A percentile compares a stretch with the other conserved stretches of the same genome.
phyloP scores from a whole-genome alignment of 2,888 invertebrate species.

The Alentia gelatinosa region DNA sequence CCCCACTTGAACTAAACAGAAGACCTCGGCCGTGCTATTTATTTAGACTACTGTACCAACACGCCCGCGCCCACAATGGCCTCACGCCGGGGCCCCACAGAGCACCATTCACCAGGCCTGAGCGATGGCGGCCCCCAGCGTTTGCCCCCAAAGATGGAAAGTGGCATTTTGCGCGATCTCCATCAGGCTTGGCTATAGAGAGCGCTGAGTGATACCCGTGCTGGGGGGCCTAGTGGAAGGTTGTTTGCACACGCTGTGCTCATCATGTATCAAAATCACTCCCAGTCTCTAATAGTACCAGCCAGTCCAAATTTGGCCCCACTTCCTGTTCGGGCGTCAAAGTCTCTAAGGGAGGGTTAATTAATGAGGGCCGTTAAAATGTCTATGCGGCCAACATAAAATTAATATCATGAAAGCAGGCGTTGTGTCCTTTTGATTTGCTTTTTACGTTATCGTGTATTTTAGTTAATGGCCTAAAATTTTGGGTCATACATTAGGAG shows the following conservation, averaged over 20 bases:
- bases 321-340: no score
- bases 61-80: not conserved
- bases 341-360: no score
- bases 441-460: no score
- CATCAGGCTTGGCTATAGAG: not conserved
- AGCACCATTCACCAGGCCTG: not conserved
- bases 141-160: slow-evolving; percentile 1
- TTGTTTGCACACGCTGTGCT: not conserved
- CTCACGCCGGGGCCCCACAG: not conserved
- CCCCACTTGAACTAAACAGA: not conserved
- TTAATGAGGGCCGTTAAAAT: no score
- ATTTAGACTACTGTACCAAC: slow-evolving; percentile 1
- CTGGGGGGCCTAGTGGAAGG: not conserved
- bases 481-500: no score
- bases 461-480: no score
- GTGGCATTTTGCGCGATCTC: slow-evolving; percentile 1
- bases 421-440: no score
- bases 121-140: not conserved
- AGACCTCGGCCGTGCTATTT: not conserved
- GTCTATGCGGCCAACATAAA: no score
- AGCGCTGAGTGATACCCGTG: not conserved
- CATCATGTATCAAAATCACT: not conserved
- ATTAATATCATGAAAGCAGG: no score
- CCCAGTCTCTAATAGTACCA: no score
- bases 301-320: no score